A percentile compares a stretch with the other conserved stretches of the same genome.
phyloP scores from a whole-genome alignment of 2,113 vertebrate genomes.

The Lepus timidus region DNA sequence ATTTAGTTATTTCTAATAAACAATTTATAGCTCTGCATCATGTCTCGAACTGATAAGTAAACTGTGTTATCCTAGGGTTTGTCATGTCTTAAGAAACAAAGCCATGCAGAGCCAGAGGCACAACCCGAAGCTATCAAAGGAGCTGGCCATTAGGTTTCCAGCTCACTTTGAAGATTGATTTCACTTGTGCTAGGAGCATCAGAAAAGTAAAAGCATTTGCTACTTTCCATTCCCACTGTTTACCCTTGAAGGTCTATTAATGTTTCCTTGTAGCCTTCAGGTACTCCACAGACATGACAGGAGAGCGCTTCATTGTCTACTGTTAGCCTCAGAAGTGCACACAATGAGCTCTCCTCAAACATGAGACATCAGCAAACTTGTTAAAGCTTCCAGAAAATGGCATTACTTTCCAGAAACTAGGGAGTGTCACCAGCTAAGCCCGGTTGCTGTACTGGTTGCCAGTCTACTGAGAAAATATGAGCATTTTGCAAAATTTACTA shows the following conservation, averaged over 20 bases:
- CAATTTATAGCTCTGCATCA: background rate
- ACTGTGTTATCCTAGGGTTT: slow-evolving; percentile 13
- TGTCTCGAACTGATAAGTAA: slow-evolving; percentile 33
- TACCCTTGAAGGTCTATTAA: slow-evolving; percentile 69
- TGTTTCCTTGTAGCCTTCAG: slow-evolving; percentile 66
- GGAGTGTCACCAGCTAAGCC: background rate
- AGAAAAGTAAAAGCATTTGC: slow-evolving; percentile 65
- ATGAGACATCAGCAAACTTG: slow-evolving; percentile 46
- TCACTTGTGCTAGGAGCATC: slow-evolving; percentile 28
- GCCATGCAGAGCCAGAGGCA: background rate
- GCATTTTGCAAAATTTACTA: background rate
- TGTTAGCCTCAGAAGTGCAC: slow-evolving; percentile 33
- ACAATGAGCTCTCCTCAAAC: background rate
- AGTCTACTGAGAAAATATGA: background rate
- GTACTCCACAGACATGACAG: background rate
- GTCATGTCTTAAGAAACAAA: slow-evolving; percentile 52
- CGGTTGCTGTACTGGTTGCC: background rate
- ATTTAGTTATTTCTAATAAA: slow-evolving; percentile 72
- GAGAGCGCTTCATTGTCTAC: slow-evolving; percentile 10
- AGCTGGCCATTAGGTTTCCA: slow-evolving; percentile 57
- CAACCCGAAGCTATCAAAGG: slow-evolving; percentile 30
- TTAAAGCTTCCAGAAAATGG: slow-evolving; percentile 46
- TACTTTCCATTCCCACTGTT: slow-evolving; percentile 61
- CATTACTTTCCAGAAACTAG: background rate
- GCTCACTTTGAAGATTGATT: slow-evolving; percentile 77